Conservation (phyloP, 92 coral and sea anemone species). For the Epizoanthus scotinus region DNA sequence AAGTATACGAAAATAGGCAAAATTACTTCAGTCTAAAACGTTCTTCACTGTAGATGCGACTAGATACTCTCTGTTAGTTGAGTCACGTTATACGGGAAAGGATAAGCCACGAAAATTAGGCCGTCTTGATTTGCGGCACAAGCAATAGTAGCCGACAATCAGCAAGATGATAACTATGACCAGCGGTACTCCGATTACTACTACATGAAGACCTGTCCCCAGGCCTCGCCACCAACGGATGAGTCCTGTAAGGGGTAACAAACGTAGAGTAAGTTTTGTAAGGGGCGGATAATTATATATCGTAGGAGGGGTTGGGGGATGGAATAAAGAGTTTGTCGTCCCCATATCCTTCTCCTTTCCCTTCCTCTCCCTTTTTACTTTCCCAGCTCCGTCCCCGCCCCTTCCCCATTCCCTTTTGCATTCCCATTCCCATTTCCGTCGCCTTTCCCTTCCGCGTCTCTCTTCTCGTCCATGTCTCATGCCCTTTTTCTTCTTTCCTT, state of each 20-base stretch:
- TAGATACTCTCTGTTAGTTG: too few species aligned
- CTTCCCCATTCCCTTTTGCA: not conserved
- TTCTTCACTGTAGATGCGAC: too few species aligned
- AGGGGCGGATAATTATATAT: not conserved
- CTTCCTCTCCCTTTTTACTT: not conserved
- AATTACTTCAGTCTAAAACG: too few species aligned
- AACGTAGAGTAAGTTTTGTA: not conserved
- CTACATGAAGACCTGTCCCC: conserved; percentile 28
- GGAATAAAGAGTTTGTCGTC: too few species aligned
- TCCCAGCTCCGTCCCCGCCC: not conserved
- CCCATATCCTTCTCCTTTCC: not conserved
- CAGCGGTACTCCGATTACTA: conserved; percentile 19
- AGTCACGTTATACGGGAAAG: too few species aligned
- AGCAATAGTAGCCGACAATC: conserved; percentile 6
- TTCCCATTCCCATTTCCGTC: too few species aligned
- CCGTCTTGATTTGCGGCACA: conserved; percentile 5
- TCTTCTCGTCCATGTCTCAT: not conserved
- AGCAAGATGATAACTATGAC: not conserved
- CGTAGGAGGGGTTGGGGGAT: too few species aligned
- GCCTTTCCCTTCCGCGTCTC: not conserved
- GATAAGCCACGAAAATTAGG: not conserved
- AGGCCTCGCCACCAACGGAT: conserved; percentile 39
- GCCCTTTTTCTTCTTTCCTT: too few species aligned
- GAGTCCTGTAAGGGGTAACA: not conserved
- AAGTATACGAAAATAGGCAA: too few species aligned